Percentiles rank a stretch among this genome's conserved stretches.
Conservation (phyloP, 2,113 vertebrate species). For the Castor canadensis region DNA sequence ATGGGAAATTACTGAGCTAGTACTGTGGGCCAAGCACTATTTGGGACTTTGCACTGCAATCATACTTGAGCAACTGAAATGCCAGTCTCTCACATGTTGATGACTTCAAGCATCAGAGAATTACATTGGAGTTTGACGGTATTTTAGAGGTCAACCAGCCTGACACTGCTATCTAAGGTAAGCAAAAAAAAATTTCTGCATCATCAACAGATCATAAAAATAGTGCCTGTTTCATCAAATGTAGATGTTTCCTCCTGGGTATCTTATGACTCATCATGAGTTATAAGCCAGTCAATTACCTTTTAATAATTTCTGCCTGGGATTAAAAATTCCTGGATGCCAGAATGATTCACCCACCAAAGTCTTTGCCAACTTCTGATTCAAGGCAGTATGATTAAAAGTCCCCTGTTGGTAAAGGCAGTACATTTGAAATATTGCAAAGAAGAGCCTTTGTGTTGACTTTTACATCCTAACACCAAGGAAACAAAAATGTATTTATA, state of each 20-base stretch:
- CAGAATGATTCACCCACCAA: not conserved
- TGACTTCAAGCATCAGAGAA: not conserved
- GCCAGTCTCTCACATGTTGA: not conserved
- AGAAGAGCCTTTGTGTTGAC: not conserved
- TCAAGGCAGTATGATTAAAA: not conserved
- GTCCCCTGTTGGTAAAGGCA: not conserved
- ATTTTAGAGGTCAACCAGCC: not conserved
- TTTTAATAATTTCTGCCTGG: not conserved
- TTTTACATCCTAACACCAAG: not conserved
- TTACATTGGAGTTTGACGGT: not conserved
- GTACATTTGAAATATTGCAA: not conserved
- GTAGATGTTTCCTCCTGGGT: not conserved
- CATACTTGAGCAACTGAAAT: not conserved
- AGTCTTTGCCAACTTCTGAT: not conserved
- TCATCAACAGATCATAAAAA: constrained; percentile 7
- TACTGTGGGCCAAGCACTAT: not conserved
- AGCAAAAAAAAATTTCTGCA: not conserved
- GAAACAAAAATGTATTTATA: not conserved
- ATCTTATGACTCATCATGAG: not conserved
- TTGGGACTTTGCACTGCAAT: not conserved
- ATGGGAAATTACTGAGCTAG: not conserved
- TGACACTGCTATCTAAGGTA: not conserved
- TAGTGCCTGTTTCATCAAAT: not conserved
- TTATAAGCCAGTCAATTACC: not conserved
- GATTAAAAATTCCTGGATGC: not conserved